phyloP scores from a whole-genome alignment of 2,888 invertebrate genomes.

The Tachina lurida region DNA sequence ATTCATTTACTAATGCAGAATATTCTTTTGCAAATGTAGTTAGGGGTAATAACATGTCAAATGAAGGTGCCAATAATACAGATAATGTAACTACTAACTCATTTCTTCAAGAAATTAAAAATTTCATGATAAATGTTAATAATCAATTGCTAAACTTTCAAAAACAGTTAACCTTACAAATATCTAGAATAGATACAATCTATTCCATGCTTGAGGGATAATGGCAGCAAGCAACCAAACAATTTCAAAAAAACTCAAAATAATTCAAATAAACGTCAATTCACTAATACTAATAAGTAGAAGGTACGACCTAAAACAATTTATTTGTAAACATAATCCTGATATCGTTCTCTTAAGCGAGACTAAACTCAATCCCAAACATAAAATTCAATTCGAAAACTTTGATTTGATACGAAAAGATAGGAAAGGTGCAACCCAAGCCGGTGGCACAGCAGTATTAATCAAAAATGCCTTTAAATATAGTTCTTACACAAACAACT shows the following conservation, averaged over 20 bases:
- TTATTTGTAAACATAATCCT: background rate
- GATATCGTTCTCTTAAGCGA: conserved; percentile 35
- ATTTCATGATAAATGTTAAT: conserved; percentile 32
- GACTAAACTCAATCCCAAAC: conserved; percentile 40
- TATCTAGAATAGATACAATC: conserved; percentile 35
- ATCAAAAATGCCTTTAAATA: conserved; percentile 11
- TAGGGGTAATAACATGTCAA: background rate
- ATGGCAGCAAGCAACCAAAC: background rate
- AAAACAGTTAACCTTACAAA: conserved; percentile 30
- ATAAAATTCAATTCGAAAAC: conserved; percentile 41
- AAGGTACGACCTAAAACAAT: background rate
- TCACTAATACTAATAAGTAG: conserved; percentile 3
- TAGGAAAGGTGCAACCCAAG: conserved; percentile 32
- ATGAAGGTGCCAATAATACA: background rate
- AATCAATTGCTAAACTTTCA: conserved; percentile 27
- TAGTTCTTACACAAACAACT: background rate
- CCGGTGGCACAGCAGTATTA: conserved; percentile 28
- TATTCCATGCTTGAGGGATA: conserved; percentile 24
- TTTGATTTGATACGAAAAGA: conserved; percentile 30
- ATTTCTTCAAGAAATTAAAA: conserved; percentile 18
- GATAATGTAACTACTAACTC: background rate
- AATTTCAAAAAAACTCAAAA: conserved; percentile 30
- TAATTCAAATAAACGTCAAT: background rate
- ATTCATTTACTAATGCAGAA: conserved; percentile 7
- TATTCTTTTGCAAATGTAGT: conserved; percentile 22